Conservation (phyloP, 1,140 invertebrate species). For the Eumaeus atala region DNA sequence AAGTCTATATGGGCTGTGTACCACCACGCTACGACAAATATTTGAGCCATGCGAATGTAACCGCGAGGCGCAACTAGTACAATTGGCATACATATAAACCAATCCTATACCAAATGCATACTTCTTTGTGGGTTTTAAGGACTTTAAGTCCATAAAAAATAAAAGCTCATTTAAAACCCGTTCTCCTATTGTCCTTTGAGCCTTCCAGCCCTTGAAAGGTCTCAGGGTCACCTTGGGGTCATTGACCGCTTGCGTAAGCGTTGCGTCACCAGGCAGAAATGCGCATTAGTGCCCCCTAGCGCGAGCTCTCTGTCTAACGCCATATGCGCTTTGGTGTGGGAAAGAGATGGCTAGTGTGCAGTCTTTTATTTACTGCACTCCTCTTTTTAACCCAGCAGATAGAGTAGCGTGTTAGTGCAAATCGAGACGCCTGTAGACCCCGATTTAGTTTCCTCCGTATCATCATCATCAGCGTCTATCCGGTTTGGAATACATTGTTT, state of each 20-base stretch:
- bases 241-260: conserved; percentile 56
- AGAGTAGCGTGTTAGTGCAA: not conserved
- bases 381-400: conserved; percentile 23
- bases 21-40: too few relatives aligned
- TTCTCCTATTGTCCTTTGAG: conserved; percentile 29
- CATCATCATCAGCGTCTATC: not conserved
- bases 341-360: conserved; percentile 23
- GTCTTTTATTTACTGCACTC: conserved; percentile 20
- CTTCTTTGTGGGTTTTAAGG: too few relatives aligned
- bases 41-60: too few relatives aligned
- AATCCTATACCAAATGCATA: too few relatives aligned
- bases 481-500: too few relatives aligned
- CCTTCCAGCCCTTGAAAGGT: conserved; percentile 26
- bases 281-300: conserved; percentile 35
- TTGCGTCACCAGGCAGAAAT: conserved; percentile 60
- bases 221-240: conserved; percentile 42
- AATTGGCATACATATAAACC: too few relatives aligned
- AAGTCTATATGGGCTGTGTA: too few relatives aligned
- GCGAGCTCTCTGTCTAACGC: conserved; percentile 22
- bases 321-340: conserved; percentile 7
- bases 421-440: conserved; percentile 11
- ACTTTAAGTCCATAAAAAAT: not conserved
- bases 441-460: conserved; percentile 1
- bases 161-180: conserved; percentile 8
- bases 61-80: too few relatives aligned